A percentile compares a stretch with the other conserved stretches of the same genome.
Conservation (phyloP, 2,888 invertebrate species). For the Ormia ochracea region DNA sequence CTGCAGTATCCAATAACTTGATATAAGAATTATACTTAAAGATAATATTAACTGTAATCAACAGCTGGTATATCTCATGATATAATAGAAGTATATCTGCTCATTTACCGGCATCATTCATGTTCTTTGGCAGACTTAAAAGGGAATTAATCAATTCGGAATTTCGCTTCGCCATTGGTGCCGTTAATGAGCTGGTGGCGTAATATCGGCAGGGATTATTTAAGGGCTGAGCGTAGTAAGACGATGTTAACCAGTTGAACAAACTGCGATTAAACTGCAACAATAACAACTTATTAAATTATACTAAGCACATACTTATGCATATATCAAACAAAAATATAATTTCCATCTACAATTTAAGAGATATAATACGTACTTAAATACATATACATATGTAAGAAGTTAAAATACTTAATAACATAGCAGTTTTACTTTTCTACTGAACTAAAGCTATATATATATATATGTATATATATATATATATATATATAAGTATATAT, state of each 20-base stretch:
- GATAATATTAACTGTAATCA: constrained; percentile 5
- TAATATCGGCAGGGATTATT: constrained; percentile 70
- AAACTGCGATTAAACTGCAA: constrained; percentile 71
- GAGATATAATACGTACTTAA: no score
- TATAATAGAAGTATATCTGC: neutral
- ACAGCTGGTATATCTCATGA: neutral
- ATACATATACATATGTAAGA: no score
- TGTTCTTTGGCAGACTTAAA: constrained; percentile 85
- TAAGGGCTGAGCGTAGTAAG: constrained; percentile 68
- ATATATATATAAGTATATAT: no score
- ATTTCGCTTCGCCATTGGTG: constrained; percentile 80
- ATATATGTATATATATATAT: no score
- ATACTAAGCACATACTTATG: neutral
- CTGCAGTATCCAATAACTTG: no score
- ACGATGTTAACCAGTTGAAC: constrained; percentile 70
- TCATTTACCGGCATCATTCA: constrained; percentile 85
- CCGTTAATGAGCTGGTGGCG: constrained; percentile 65
- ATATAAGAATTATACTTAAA: no score
- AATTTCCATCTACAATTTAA: no score
- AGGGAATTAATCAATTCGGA: constrained; percentile 86
- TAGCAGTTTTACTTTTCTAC: no score
- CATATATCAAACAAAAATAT: no score
- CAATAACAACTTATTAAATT: neutral
- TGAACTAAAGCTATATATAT: no score
- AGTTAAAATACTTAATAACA: no score